Evolutionary conservation across 2,888 invertebrate species (phyloP).

Genomic region (Hydraecia micacea): DNA sequence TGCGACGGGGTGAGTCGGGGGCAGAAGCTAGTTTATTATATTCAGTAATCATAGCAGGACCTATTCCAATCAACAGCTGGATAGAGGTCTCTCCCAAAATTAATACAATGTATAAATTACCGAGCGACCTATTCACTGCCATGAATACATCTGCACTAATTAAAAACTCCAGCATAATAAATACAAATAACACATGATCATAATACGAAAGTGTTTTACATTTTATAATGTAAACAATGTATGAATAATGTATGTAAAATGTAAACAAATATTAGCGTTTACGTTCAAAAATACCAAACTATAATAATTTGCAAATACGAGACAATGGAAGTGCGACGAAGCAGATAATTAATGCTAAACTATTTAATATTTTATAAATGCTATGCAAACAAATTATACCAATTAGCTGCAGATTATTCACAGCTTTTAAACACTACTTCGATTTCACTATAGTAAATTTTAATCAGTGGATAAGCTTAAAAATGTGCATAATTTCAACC

Average conservation of each 20-base stretch:
- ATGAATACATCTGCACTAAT: conserved; percentile 46
- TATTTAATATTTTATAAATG: conserved; percentile 42
- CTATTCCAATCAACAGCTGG: conserved; percentile 7
- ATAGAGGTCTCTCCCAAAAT: conserved; percentile 27
- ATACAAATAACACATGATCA: conserved; percentile 44
- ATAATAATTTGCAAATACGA: conserved; percentile 46
- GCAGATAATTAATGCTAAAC: conserved; percentile 49
- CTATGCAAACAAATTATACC: conserved; percentile 37
- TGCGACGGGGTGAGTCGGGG: too few relatives aligned
- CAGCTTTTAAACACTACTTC: conserved; percentile 17
- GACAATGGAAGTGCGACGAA: conserved; percentile 23
- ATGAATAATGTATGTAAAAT: conserved; percentile 52
- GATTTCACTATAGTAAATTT: conserved; percentile 12
- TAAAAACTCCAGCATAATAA: conserved; percentile 47
- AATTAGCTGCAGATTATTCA: conserved; percentile 37
- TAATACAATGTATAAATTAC: conserved; percentile 47
- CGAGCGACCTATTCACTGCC: conserved; percentile 5
- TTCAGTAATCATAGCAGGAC: not conserved
- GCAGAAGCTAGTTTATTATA: not conserved
- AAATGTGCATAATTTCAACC: not conserved
- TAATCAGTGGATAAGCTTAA: not conserved
- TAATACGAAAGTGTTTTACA: conserved; percentile 47
- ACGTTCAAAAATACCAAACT: conserved; percentile 31
- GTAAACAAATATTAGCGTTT: conserved; percentile 35
- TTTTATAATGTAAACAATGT: conserved; percentile 38